Evolutionary conservation across 2,888 invertebrate species (phyloP).

Genomic region (Spialia ferax): DNA sequence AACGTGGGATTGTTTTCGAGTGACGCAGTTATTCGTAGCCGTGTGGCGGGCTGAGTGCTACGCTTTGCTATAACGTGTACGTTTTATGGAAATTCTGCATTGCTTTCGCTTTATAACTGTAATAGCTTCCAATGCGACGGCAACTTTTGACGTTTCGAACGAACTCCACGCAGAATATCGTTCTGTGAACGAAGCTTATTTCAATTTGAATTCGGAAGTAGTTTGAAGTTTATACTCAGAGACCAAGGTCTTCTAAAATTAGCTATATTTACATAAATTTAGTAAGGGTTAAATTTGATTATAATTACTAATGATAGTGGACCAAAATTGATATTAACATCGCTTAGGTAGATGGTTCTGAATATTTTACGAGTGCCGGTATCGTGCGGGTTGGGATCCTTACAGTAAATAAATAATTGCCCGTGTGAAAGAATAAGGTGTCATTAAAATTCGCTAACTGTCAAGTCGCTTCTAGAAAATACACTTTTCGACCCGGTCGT

Average conservation of each 20-base stretch:
- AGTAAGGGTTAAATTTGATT: too few relatives aligned
- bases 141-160: neutral
- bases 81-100: neutral
- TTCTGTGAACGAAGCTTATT: neutral
- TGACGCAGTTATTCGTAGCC: neutral
- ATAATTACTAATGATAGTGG: too few relatives aligned
- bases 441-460: too few relatives aligned
- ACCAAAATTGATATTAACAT: too few relatives aligned
- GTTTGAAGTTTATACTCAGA: neutral
- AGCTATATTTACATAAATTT: too few relatives aligned
- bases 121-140: neutral
- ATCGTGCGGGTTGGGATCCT: too few relatives aligned
- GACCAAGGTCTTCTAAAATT: neutral
- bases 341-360: too few relatives aligned
- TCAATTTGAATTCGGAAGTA: neutral
- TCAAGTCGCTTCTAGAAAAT: too few relatives aligned
- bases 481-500: too few relatives aligned
- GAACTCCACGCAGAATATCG: neutral
- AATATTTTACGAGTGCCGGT: too few relatives aligned
- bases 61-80: neutral
- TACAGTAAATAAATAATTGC: too few relatives aligned
- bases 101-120: conserved; percentile 1
- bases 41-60: conserved; percentile 2
- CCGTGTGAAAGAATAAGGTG: too few relatives aligned
- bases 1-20: conserved; percentile 26